phyloP scores from a whole-genome alignment of 2,797 vertebrate genomes.

The Antennarius maculatus region DNA sequence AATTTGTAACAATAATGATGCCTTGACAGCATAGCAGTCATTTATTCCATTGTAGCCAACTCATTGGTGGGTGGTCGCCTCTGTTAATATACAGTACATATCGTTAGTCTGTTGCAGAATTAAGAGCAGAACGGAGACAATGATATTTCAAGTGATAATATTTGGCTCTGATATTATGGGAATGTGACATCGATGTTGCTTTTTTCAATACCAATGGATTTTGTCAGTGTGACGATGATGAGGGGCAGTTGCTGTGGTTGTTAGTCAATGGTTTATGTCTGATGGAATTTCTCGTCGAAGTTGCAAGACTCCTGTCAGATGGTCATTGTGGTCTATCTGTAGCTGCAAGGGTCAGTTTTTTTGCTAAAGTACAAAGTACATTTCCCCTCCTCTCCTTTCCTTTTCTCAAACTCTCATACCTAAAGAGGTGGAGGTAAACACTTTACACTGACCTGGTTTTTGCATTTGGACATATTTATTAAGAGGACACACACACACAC shows the following conservation, averaged over 20 bases:
- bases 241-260: constrained; percentile 48
- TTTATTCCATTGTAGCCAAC: not conserved
- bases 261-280: constrained; percentile 57
- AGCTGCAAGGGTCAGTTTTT: constrained; percentile 47
- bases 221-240: constrained; percentile 44
- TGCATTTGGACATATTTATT: constrained; percentile 12
- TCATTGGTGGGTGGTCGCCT: not conserved
- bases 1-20: not conserved
- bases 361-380: constrained; percentile 36
- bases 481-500: constrained; percentile 2
- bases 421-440: constrained; percentile 78
- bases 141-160: constrained; percentile 17
- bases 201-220: constrained; percentile 24
- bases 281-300: constrained; percentile 42
- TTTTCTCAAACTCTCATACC: constrained; percentile 63
- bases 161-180: constrained; percentile 26
- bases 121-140: constrained; percentile 19
- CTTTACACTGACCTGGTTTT: constrained; percentile 75
- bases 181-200: constrained; percentile 21
- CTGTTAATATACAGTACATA: not conserved
- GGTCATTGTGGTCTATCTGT: constrained; percentile 23
- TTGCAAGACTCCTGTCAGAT: constrained; percentile 51
- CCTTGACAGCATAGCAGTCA: not conserved
- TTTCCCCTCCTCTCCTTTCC: constrained; percentile 17
- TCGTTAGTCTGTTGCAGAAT: constrained; percentile 24